phyloP scores from a whole-genome alignment of 2,888 invertebrate species.

The Prosapia bicincta region DNA sequence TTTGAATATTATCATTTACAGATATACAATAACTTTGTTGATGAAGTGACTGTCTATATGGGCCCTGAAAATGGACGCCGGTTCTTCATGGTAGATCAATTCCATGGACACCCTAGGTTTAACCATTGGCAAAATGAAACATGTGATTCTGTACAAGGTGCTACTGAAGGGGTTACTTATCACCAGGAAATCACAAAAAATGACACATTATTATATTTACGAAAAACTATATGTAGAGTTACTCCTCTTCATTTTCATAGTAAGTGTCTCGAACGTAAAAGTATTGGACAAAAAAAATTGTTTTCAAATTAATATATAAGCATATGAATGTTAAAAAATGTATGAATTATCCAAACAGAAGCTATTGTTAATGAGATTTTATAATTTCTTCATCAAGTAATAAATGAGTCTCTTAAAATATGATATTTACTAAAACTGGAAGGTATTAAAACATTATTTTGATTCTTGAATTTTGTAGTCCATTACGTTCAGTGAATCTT shows the following conservation, averaged over 20 bases:
- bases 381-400: no score
- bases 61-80: slow-evolving; percentile 56
- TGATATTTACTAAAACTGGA: no score
- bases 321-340: no score
- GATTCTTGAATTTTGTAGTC: no score
- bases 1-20: slow-evolving; percentile 46
- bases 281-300: no score
- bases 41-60: slow-evolving; percentile 60
- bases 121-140: slow-evolving; percentile 56
- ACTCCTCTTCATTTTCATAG: slow-evolving; percentile 56
- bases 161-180: slow-evolving; percentile 62
- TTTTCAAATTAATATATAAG: no score
- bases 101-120: slow-evolving; percentile 53
- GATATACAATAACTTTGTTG: slow-evolving; percentile 60
- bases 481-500: no score
- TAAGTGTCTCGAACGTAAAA: no score
- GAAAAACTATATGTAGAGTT: slow-evolving; percentile 64
- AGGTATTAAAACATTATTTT: no score
- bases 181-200: slow-evolving; percentile 57
- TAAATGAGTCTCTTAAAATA: no score
- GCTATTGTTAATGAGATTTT: no score
- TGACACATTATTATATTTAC: slow-evolving; percentile 59
- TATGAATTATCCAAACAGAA: no score
- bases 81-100: slow-evolving; percentile 61
- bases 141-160: slow-evolving; percentile 56